Base-by-base conservation (phyloP, 2,888 invertebrate species). In the Ennomos quercinarius region DNA sequence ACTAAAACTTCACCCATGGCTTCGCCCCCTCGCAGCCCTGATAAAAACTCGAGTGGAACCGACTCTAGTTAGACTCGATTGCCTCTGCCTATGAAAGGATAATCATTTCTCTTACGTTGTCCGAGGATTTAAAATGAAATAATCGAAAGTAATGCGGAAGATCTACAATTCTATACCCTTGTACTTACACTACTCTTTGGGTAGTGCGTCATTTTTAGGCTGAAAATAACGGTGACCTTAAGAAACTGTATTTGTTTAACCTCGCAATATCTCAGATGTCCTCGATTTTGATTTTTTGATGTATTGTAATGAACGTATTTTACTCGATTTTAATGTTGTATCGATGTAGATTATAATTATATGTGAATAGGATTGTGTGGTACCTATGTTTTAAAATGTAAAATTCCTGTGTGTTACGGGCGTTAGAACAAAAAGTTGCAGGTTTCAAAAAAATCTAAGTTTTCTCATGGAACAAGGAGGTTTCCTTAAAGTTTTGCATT, bases 41-140 rank as follows among this genome's bases (percentile, higher is more conserved):
- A 84, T 4, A 87, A 87, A 60, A 66, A 64, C 5, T 87, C 91
- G 2, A 91, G 91, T 65, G 91, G 89, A 0, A 83, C 90, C 0
- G 92, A 92, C 2, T 92, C 92, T 13, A 91, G 85, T 77, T 92
- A 90, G 76, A 36, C 13, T 45, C 36, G 4, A 8, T 10, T 47
- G 47, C 6, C 27, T 27, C 27, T 17, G 17, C 17, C 17, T 17
- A 17, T 17, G 2, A 27, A 27, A 6, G 27, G 4, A 27, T 6
- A 27, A 27, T 6, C 27, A 6, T 27, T 27, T 5, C 6, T 27
- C 27, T 27, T 27, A 27, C 27, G 27, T 5, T 47, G 45, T 35
- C 43, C 13, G 41, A 12, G 41, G 27, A 43, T 35, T 45, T 46
- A 37, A 37, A 27, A 27, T 6, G 27, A 27, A 27, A 27, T 0